Conservation (phyloP, 30 jellyfish, hydroid and myxozoan species). For the Hydra vulgaris region DNA sequence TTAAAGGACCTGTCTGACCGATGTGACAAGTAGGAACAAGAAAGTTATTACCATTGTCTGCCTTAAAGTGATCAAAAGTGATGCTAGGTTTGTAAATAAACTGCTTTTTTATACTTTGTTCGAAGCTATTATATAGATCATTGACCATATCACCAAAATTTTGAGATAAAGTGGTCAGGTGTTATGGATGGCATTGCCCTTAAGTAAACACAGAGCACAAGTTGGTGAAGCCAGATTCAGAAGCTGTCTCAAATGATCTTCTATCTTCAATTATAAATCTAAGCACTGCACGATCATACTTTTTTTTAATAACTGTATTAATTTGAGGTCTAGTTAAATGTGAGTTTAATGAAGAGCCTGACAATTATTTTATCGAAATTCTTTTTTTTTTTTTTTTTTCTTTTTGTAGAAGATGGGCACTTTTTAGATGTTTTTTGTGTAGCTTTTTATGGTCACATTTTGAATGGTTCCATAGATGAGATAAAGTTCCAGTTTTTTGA, state of each 20-base stretch:
- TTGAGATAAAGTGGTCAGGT: neutral
- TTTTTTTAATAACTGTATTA: neutral
- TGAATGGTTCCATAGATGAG: neutral
- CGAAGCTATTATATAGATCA: neutral
- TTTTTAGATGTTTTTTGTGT: neutral
- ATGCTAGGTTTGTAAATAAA: neutral
- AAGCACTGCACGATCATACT: neutral
- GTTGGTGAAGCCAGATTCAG: neutral
- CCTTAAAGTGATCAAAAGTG: neutral
- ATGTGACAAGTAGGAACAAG: neutral
- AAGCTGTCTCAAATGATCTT: neutral
- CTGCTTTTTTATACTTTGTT: neutral
- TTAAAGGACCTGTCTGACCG: too few relatives aligned
- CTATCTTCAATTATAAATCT: neutral
- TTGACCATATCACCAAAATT: neutral
- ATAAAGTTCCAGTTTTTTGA: neutral
- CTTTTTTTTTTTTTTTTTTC: neutral
- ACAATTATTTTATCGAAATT: neutral
- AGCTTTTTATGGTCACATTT: neutral
- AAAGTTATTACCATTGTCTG: neutral
- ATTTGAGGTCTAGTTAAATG: neutral
- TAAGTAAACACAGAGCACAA: neutral
- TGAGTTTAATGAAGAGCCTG: neutral
- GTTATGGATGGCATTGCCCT: neutral
- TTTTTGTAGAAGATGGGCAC: neutral